These are phyloP conservation scores for Coreoperca whiteheadi DNA, from an alignment of 2,113 vertebrate species.

Conservation along the genomic window DNA sequence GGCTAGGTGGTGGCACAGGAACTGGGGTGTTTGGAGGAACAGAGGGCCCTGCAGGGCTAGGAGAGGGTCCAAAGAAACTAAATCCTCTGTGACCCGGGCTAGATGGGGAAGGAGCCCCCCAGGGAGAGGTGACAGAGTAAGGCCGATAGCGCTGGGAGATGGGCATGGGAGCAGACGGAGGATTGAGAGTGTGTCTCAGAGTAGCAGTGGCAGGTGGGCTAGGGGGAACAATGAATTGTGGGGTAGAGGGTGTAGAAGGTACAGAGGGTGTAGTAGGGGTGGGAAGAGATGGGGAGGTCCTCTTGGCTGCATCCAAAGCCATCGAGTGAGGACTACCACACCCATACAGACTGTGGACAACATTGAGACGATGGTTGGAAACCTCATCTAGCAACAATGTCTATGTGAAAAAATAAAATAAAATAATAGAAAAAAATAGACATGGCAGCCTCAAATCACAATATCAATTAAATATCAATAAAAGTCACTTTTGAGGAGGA, in stretches of 20 bases:
- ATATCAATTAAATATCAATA: constrained; percentile 3
- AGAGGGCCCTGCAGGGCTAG: constrained; percentile 68
- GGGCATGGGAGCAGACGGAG: constrained; percentile 83
- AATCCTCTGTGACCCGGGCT: constrained; percentile 77
- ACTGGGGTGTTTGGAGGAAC: constrained; percentile 82
- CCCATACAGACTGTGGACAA: constrained; percentile 94
- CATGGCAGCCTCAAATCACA: background rate
- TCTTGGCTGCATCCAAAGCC: constrained; percentile 79
- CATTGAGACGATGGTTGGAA: constrained; percentile 72
- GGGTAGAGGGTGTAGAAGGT: constrained; percentile 63
- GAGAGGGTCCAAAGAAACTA: constrained; percentile 57
- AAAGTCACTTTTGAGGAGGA: constrained; percentile 1
- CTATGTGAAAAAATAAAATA: constrained; percentile 7
- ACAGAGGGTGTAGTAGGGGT: constrained; percentile 66
- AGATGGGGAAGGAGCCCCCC: constrained; percentile 74
- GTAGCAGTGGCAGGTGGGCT: constrained; percentile 75
- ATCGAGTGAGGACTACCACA: constrained; percentile 89
- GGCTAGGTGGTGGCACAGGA: constrained; percentile 77
- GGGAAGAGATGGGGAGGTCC: constrained; percentile 76
- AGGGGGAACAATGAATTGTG: constrained; percentile 71
- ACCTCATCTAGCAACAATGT: constrained; percentile 29
- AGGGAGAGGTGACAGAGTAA: constrained; percentile 87
- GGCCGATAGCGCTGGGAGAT: constrained; percentile 91
- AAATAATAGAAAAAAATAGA: background rate
- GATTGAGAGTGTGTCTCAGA: constrained; percentile 68